Percentiles rank a stretch among this genome's conserved stretches.
phyloP scores from a whole-genome alignment of 2,888 invertebrate genomes.

The Euplagia quadripunctaria region DNA sequence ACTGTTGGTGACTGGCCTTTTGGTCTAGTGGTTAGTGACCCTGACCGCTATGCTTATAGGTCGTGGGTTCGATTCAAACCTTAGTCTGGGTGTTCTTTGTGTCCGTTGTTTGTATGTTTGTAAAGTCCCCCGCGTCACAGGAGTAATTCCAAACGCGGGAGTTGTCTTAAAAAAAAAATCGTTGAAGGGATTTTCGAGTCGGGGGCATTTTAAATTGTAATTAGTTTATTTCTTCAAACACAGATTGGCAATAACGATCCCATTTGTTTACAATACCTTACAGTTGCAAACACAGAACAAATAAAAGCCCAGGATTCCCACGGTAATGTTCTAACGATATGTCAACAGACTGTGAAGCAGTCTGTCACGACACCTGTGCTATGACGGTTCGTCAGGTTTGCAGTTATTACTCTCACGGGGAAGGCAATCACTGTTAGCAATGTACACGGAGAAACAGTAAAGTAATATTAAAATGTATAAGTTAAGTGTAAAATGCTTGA shows the following conservation, averaged over 20 bases:
- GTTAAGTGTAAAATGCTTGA: neutral
- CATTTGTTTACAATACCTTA: neutral
- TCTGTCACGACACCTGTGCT: conserved; percentile 60
- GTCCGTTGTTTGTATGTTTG: no score
- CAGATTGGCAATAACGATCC: neutral
- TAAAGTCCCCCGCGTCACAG: no score
- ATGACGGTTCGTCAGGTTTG: neutral
- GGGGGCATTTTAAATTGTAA: no score
- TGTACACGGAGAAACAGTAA: neutral
- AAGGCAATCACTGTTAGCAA: neutral
- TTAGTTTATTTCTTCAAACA: neutral
- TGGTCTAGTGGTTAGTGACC: no score
- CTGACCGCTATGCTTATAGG: no score
- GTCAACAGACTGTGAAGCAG: conserved; percentile 52
- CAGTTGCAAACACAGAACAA: conserved; percentile 43
- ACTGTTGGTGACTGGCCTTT: no score
- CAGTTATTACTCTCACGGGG: neutral
- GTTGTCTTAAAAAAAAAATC: no score
- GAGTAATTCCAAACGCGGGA: no score
- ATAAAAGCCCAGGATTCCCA: conserved; percentile 56
- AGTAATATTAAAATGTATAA: neutral
- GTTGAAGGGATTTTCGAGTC: no score
- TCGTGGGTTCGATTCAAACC: no score
- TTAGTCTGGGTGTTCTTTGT: no score
- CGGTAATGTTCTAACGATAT: conserved; percentile 61